These are phyloP conservation scores for Brachyalestes nurse DNA, from an alignment of 2,797 vertebrate genomes.

Conservation along the genomic window DNA sequence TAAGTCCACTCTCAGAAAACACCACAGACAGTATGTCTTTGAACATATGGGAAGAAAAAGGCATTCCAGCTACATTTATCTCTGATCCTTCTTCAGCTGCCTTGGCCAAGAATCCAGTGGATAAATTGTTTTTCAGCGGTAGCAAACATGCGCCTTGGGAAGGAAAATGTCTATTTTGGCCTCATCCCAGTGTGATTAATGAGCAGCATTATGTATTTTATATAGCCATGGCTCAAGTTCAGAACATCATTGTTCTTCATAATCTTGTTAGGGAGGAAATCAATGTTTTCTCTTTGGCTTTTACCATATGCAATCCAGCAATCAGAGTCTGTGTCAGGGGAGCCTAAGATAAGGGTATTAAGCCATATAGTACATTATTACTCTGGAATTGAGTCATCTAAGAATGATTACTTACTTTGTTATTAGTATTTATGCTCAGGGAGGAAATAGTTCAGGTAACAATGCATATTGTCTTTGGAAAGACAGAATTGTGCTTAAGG, in stretches of 20 bases:
- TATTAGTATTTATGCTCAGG: neutral
- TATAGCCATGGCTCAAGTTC: conserved; percentile 37
- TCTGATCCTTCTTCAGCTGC: conserved; percentile 62
- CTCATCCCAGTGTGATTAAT: conserved; percentile 45
- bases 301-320: conserved; percentile 45
- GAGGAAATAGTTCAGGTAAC: neutral
- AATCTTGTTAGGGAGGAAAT: conserved; percentile 48
- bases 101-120: conserved; percentile 61
- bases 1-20: conserved; percentile 37
- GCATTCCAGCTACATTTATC: conserved; percentile 51
- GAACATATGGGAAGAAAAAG: conserved; percentile 42
- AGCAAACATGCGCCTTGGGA: conserved; percentile 59
- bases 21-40: conserved; percentile 44
- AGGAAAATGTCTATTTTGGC: conserved; percentile 62
- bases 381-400: conserved; percentile 53
- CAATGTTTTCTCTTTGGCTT: conserved; percentile 53
- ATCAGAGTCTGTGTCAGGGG: conserved; percentile 30
- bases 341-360: conserved; percentile 50
- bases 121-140: conserved; percentile 54
- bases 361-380: conserved; percentile 44
- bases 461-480: neutral
- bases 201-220: conserved; percentile 54
- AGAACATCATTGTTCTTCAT: conserved; percentile 46
- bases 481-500: neutral
- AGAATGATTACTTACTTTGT: conserved; percentile 22